phyloP scores from a whole-genome alignment of 2,888 invertebrate genomes.

The Pedicia rivosa region DNA sequence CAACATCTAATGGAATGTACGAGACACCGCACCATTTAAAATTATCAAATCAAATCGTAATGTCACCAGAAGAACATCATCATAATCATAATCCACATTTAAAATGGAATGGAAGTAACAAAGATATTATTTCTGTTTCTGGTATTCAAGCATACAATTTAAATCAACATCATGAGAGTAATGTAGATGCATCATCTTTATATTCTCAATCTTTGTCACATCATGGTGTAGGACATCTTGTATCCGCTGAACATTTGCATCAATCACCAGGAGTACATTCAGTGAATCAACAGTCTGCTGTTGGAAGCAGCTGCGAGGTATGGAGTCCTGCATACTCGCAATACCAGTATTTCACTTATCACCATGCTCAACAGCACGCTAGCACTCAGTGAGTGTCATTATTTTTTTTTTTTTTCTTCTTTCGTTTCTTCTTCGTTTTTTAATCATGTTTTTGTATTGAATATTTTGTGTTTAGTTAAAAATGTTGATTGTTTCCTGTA shows the following conservation, averaged over 20 bases:
- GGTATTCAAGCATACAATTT: conserved; percentile 13
- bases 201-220: conserved; percentile 8
- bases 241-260: conserved; percentile 11
- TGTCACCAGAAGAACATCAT: conserved; percentile 7
- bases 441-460: not conserved
- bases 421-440: conserved; percentile 7
- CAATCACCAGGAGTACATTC: conserved; percentile 10
- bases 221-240: conserved; percentile 9
- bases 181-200: conserved; percentile 8
- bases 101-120: conserved; percentile 16
- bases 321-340: conserved; percentile 39
- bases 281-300: conserved; percentile 18
- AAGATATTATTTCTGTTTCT: conserved; percentile 8
- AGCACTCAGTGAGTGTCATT: conserved; percentile 39
- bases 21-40: conserved; percentile 8
- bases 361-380: conserved; percentile 36
- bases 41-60: conserved; percentile 8
- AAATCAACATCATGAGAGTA: conserved; percentile 10
- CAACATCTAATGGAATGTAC: conserved; percentile 27
- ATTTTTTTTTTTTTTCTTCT: conserved; percentile 14
- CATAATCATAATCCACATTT: conserved; percentile 9
- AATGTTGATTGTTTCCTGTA: too few species aligned
- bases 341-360: conserved; percentile 50
- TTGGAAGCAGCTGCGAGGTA: conserved; percentile 43
- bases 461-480: not conserved